Base-by-base conservation (phyloP, 2,888 invertebrate genomes). In the Cryptus viduatorius region DNA sequence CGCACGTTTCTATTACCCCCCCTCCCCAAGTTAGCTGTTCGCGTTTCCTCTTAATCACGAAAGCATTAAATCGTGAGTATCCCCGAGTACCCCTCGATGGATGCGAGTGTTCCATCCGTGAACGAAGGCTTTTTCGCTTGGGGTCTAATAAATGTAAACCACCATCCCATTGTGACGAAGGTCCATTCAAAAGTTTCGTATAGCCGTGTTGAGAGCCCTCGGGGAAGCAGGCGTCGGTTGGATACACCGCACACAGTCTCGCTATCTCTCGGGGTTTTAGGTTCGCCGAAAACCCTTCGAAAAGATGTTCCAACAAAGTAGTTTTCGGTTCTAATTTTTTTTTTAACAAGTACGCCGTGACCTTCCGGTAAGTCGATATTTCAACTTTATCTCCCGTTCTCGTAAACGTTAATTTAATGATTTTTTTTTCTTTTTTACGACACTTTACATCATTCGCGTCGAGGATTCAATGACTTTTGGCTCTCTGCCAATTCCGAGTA, bases 111-210 rank as follows among this genome's bases (percentile, higher is more conserved):
- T 50, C 61, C 50, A 59, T 71, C 50, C 24, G 37, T 8, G 77
- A 78, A 56, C 29, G 80, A 77, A 37, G 73, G 77, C 42, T 73
- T 78, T 73, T 79, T 89, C 87, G 90, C 90, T 88, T 87, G 88
- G 86, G 89, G 89, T 89, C 88, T 90, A 90, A 90, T 91, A 91
- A 91, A 91, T 90, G 90, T 91, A 90, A 90, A 91, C 90, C 90
- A 87, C 88, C 87, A 69, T 87, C 86, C 90, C 88, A 90, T 90
- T 91, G 90, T 90, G 87, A 89, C 53, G 88, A 85, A 86, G 87
- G 88, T 89, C 89, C 89, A 90, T 90, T 90, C 89, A 89, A 91
- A 91, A 91, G 89, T 91, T 89, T 90, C 88, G 87, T 87, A 88
- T 78, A 84, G 85, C 71, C 71, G 42, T 61, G 29, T 61, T 69